Evolutionary conservation across 1,140 invertebrate genomes (phyloP).

Genomic region (Drosophila ironensis): DNA sequence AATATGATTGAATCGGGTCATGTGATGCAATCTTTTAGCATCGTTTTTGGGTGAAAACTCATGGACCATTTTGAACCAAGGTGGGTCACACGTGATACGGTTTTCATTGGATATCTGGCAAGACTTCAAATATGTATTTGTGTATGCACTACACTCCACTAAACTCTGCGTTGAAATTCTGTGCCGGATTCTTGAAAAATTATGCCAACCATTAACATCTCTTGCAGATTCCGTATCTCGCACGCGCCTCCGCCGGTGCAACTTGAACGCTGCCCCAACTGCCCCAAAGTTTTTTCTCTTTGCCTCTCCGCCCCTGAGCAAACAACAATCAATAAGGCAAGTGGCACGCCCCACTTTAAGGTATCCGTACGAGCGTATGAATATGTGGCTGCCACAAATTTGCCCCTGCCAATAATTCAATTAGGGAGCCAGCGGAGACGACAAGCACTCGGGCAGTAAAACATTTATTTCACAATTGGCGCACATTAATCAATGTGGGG

Average conservation of each 20-base stretch:
- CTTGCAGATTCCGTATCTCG: slow-evolving; percentile 25
- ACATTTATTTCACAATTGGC: slow-evolving; percentile 77
- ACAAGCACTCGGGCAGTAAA: slow-evolving; percentile 29
- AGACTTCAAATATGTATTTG: not conserved
- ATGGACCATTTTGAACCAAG: not conserved
- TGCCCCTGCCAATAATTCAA: slow-evolving; percentile 79
- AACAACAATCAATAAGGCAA: slow-evolving; percentile 42
- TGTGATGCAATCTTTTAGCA: slow-evolving; percentile 18
- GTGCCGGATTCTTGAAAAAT: not conserved
- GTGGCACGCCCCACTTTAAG: slow-evolving; percentile 12
- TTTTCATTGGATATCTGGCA: not conserved
- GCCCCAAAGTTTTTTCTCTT: slow-evolving; percentile 1
- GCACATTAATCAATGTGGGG: slow-evolving; percentile 73
- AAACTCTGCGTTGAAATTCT: not conserved
- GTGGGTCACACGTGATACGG: slow-evolving; percentile 3
- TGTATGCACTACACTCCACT: not conserved
- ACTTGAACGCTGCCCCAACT: not conserved
- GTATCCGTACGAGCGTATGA: slow-evolving; percentile 5
- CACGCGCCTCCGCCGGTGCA: slow-evolving; percentile 11
- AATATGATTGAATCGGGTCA: slow-evolving; percentile 39
- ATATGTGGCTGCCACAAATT: slow-evolving; percentile 58
- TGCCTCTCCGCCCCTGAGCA: slow-evolving; percentile 34
- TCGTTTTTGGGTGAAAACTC: not conserved
- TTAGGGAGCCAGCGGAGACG: slow-evolving; percentile 40
- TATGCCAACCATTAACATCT: slow-evolving; percentile 16